A percentile compares a stretch with the other conserved stretches of the same genome.
Conservation (phyloP, 1,140 invertebrate genomes). For the Drosophila tsacasi region DNA sequence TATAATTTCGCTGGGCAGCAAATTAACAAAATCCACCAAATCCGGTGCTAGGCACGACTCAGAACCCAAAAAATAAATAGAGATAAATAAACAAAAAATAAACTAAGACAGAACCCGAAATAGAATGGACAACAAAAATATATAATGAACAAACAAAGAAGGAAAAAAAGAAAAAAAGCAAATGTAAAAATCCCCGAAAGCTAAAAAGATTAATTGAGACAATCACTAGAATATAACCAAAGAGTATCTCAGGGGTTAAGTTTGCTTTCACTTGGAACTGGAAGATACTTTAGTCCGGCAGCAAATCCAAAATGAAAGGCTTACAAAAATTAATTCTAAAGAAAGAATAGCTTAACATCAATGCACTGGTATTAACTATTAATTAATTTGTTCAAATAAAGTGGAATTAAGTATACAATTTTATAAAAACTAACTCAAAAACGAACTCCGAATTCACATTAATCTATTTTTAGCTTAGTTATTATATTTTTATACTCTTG, state of each 20-base stretch:
- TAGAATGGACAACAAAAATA: conserved; percentile 29
- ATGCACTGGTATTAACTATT: not conserved
- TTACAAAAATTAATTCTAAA: not conserved
- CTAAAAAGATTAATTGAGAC: conserved; percentile 28
- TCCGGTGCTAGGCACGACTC: conserved; percentile 35
- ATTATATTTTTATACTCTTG: too few relatives aligned
- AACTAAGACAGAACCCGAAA: conserved; percentile 22
- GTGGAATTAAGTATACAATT: too few relatives aligned
- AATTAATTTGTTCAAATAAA: too few relatives aligned
- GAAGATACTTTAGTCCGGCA: too few relatives aligned
- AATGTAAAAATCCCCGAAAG: conserved; percentile 28
- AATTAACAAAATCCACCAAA: conserved; percentile 26
- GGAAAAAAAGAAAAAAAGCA: not conserved
- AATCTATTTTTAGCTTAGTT: too few relatives aligned
- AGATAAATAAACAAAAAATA: conserved; percentile 1
- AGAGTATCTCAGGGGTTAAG: not conserved
- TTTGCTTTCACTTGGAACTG: conserved; percentile 24
- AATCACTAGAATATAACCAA: not conserved
- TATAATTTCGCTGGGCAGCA: conserved; percentile 15
- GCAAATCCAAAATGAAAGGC: conserved; percentile 3
- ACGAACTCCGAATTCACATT: too few relatives aligned
- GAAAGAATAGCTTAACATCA: not conserved
- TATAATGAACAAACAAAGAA: conserved; percentile 11
- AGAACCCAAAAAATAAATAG: conserved; percentile 19
- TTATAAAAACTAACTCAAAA: too few relatives aligned